Evolutionary conservation across 2,113 vertebrate species (phyloP), one percentile per base, ranked within the genome.

Genomic region (Geococcyx californianus): DNA sequence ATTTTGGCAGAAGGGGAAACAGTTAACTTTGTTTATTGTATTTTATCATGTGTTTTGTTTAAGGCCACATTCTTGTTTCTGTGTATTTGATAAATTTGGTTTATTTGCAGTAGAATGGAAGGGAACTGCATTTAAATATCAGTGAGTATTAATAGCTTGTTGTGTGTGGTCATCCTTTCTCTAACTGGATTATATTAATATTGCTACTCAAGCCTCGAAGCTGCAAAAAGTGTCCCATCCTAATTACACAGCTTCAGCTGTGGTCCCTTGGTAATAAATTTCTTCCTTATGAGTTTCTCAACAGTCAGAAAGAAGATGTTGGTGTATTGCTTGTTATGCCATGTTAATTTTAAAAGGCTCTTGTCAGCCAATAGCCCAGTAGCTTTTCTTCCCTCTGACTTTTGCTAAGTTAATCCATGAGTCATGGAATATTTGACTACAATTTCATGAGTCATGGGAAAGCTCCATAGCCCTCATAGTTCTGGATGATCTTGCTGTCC

Each of bases 341-440:
- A 19, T 21, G 40, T 70, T 94, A 45, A 85, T 87, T 96, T 91
- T 73, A 87, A 94, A 85, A 73, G 54, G 51, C 51, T 79, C 74
- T 79, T 91, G 84, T 92, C 84, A 94, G 73, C 44, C 58, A 78
- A 68, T 38, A 86, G 44, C 25, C 24, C 84, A 80, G 47, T 29
- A 69, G 75, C 15, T 95, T 93, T 94, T 92, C 69, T 90, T 89
- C 44, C 93, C 69, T 87, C 62, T 85, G 94, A 63, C 64, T 66
- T 89, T 89, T 91, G 84, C 91, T 45, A 93, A 84, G 74, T 85
- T 91, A 94, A 85, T 86, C 58, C 54, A 11, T 87, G 96, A 97
- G 75, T 96, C 92, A 95, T 69, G 59, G 78, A 89, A 87, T 87
- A 90, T 84, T 66, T 95, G 88, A 89, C 74, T 84, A 11, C 20